Conservation (phyloP, 1,140 invertebrate species). For the Pseudoatta argentina region DNA sequence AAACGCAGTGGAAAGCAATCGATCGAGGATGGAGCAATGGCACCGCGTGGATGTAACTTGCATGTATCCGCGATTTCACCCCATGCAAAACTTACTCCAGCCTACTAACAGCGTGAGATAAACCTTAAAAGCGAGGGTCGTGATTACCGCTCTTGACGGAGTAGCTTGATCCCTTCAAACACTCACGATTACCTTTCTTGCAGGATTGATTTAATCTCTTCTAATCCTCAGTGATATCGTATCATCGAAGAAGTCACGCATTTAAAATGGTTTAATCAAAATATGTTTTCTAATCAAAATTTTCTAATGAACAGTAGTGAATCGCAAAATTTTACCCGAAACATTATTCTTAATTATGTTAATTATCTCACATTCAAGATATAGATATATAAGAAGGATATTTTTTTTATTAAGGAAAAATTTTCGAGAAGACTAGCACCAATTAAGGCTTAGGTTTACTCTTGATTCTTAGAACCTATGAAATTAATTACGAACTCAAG, state of each 20-base stretch:
- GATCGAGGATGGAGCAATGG: constrained; percentile 64
- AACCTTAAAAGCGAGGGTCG: constrained; percentile 20
- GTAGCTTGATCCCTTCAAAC: constrained; percentile 6
- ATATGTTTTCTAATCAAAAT: background rate
- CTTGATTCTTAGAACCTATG: background rate
- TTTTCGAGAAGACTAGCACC: background rate
- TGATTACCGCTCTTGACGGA: background rate
- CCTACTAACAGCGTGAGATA: background rate
- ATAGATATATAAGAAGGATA: background rate
- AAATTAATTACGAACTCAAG: constrained; percentile 32
- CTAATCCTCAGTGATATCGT: background rate
- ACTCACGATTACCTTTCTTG: constrained; percentile 21
- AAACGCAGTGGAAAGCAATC: constrained; percentile 35
- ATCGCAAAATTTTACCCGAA: background rate
- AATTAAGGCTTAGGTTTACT: constrained; percentile 16
- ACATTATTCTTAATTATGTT: background rate
- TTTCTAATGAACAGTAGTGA: background rate
- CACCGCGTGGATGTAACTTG: constrained; percentile 12
- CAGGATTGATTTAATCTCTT: background rate
- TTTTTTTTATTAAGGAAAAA: constrained; percentile 17
- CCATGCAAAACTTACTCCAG: background rate
- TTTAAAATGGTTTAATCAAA: background rate
- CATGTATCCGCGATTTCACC: constrained; percentile 16
- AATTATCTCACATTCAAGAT: background rate
- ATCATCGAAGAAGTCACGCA: constrained; percentile 33